These are phyloP conservation scores for Lasioglossum villosulum DNA, from an alignment of 2,888 invertebrate species.

Conservation along the genomic window DNA sequence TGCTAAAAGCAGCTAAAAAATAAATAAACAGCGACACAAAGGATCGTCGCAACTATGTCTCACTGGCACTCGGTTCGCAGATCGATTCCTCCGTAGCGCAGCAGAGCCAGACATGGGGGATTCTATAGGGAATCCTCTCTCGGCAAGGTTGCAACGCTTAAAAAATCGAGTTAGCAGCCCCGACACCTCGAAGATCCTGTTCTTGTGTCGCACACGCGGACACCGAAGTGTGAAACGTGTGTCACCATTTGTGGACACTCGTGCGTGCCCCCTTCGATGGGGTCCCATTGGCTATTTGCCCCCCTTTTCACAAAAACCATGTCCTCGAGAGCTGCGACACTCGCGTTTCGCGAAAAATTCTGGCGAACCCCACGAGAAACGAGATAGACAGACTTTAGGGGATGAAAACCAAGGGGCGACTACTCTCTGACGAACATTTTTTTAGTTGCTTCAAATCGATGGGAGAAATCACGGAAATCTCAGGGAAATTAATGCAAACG, in stretches of 20 bases:
- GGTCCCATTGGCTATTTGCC: slow-evolving; percentile 64
- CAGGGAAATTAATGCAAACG: slow-evolving; percentile 35
- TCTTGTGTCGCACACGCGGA: slow-evolving; percentile 53
- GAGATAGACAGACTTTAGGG: slow-evolving; percentile 4
- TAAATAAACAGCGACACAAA: neutral
- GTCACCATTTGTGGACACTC: slow-evolving; percentile 64
- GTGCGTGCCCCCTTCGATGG: slow-evolving; percentile 53
- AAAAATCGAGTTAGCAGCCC: slow-evolving; percentile 36
- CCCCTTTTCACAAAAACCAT: slow-evolving; percentile 57
- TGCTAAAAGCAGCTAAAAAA: neutral
- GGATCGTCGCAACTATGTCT: neutral
- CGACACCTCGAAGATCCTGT: slow-evolving; percentile 64
- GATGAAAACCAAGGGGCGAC: slow-evolving; percentile 29
- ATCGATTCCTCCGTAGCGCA: neutral
- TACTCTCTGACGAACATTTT: neutral
- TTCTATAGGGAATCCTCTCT: neutral
- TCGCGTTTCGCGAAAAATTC: slow-evolving; percentile 69
- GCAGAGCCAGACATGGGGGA: neutral
- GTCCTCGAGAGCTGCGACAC: slow-evolving; percentile 31
- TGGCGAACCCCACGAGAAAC: neutral
- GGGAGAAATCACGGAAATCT: slow-evolving; percentile 16
- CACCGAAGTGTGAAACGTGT: slow-evolving; percentile 67
- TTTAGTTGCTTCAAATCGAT: neutral
- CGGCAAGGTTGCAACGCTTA: neutral
- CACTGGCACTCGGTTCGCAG: neutral